Base-by-base conservation (phyloP, 1,140 invertebrate genomes). In the Caenorhabditis brenneri region DNA sequence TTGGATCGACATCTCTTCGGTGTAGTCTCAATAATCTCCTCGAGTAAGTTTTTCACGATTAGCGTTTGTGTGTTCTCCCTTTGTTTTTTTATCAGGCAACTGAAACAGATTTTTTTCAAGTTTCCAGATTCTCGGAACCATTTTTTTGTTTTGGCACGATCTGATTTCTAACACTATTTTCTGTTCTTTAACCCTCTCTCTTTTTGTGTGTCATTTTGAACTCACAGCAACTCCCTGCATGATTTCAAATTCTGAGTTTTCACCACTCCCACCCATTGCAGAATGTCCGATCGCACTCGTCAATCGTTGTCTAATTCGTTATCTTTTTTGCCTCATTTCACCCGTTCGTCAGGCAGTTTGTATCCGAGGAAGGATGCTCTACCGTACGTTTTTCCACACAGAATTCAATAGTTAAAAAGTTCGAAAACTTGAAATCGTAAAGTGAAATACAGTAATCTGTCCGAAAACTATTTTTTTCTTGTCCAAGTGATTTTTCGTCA, bases 301-400 rank as follows among this genome's bases (percentile, higher is more conserved):
- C 55, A 85, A 58, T 78, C 80, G 27, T 49, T 85, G 31, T 85
- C 79, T 55, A 78, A 80, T 53, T 85, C 84, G 29, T 69, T 85
- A 39, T 74, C 49, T 69, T 69, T 81, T 42, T 58, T 85, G 58
- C 84, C 84, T n/a, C 79, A 81, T 55, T 85, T 85, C 84, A 81
- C 79, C n/a, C 84, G 84, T 24, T 85, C 84, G 12, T 85, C 84
- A 2, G 60, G 60, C 33, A 81, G 55, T 82, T 39, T 85, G 29
- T 80, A 82, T 39, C 84, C 79, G n/a, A 55, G 84, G 48, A 85
- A 81, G 49, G 84, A 81, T 49, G 84, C 84, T 49, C 80, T 85
- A 29, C 84, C 84, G 84, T 85, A 79, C 60, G 84, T 36, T 39
- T 81, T 78, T 42, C 19, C 10, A 24, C n/a, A n/a, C n/a, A 55